phyloP scores from a whole-genome alignment of 2,888 invertebrate species.

The Hymenopus coronatus region DNA sequence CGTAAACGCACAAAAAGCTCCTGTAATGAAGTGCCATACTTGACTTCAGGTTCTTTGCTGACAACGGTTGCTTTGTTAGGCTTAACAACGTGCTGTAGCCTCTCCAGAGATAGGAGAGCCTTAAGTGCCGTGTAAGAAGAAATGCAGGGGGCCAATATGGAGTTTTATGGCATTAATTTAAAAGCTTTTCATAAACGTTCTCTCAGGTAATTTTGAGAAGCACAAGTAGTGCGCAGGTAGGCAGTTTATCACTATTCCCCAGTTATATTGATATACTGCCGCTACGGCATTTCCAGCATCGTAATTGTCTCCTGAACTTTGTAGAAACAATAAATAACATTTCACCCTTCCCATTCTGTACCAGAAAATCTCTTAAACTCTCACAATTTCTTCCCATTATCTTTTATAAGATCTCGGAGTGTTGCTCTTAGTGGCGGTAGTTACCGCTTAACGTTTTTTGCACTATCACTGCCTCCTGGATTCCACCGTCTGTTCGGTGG shows the following conservation, averaged over 20 bases:
- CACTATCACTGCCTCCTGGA: background rate
- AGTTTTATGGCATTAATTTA: too few relatives aligned
- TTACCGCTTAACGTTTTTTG: background rate
- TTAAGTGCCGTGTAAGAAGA: too few relatives aligned
- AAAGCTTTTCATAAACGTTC: background rate
- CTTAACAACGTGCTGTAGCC: too few relatives aligned
- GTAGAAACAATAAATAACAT: background rate
- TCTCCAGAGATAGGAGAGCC: too few relatives aligned
- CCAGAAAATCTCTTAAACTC: background rate
- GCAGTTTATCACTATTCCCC: background rate
- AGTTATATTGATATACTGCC: background rate
- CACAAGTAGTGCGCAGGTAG: background rate
- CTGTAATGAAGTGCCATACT: too few relatives aligned
- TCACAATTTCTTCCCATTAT: background rate
- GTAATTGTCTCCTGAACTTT: background rate
- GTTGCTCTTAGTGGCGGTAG: background rate
- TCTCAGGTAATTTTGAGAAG: background rate
- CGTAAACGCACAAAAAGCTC: too few relatives aligned
- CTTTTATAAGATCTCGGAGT: background rate
- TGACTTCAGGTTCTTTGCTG: too few relatives aligned
- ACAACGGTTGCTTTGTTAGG: too few relatives aligned
- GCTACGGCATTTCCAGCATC: background rate
- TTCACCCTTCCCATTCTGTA: background rate
- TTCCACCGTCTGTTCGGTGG: background rate
- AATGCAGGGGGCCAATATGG: too few relatives aligned